Percentiles rank a stretch among this genome's conserved stretches.
These are phyloP conservation scores for Oreochromis spilurus DNA, from an alignment of 2,113 vertebrate species.

Conservation along the genomic window DNA sequence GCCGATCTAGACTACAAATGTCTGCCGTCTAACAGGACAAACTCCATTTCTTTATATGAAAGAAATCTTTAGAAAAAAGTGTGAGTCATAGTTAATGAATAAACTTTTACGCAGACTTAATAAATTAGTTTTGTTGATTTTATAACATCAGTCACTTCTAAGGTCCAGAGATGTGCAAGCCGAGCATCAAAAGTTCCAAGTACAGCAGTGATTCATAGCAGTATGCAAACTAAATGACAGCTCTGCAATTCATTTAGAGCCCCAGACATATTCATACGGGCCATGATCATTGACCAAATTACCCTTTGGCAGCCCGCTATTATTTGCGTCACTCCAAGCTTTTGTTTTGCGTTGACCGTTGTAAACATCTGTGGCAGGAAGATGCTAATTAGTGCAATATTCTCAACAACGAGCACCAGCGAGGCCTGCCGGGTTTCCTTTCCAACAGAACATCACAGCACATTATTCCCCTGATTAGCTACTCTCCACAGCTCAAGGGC, in stretches of 20 bases:
- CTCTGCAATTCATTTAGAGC: neutral
- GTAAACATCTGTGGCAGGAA: conserved; percentile 7
- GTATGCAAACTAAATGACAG: neutral
- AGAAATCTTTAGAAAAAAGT: neutral
- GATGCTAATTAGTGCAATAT: neutral
- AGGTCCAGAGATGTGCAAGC: neutral
- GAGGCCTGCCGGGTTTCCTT: neutral
- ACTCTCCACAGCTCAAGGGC: neutral
- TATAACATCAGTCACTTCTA: neutral
- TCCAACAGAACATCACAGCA: neutral
- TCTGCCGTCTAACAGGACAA: neutral
- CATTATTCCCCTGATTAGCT: conserved; percentile 30
- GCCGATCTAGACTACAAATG: neutral
- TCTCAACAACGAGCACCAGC: neutral
- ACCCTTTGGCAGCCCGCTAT: neutral
- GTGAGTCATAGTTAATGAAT: neutral
- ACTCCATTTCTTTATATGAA: neutral
- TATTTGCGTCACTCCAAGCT: neutral
- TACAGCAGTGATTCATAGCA: neutral
- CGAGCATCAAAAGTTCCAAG: neutral
- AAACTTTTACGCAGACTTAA: neutral
- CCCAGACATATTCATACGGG: neutral
- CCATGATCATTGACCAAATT: neutral
- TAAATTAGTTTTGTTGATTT: neutral
- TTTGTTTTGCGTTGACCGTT: conserved; percentile 18